Base-by-base conservation (phyloP, 2,797 vertebrate species). In the Eurystomus glaucurus region DNA sequence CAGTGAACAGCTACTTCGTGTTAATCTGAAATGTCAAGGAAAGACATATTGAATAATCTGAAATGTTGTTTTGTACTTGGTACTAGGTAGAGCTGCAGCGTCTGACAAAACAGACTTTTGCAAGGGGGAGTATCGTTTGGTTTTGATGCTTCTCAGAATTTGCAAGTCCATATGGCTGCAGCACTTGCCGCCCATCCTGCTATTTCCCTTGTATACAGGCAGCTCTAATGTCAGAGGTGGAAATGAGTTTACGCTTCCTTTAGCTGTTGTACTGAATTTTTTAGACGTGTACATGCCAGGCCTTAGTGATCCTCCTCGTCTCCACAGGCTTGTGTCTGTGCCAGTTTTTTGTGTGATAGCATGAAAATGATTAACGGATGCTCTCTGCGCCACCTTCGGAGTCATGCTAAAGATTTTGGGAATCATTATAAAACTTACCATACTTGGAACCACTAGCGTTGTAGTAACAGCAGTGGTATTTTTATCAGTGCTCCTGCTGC, bases 401-500 rank as follows among this genome's bases (percentile, higher is more conserved):
- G 65, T 48, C 37, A 14, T 9, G 29, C 18, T 66, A 35, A 81
- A 77, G 58, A 46, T 50, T 60, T 77, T 35, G 21, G 48, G 28
- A 61, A 46, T 71, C 18, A 6, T 88, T 90, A 57, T 26, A 22
- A 76, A 75, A 76, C 39, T 84, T 46, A 20, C 0, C 14, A 9
- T 37, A 45, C 39, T 78, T 68, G 65, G 37, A 62, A 68, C 14
- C 33, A 22, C 29, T 45, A 54, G 18, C 55, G 72, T 68, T 81
- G 22, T 74, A 72, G 75, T 80, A 77, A 28, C 18, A 48, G 18
- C 33, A 7, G 28, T 72, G 39, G 9, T 66, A 48, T 72, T 74
- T 75, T 72, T 91, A 80, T 65, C 57, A 55, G 46, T 37, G 43
- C 76, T 88, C 66, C 48, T 64, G n/a, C 26, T 89, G 75, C 74